A percentile compares a stretch with the other conserved stretches of the same genome.
These are phyloP conservation scores for Netta rufina DNA, from an alignment of 2,797 vertebrate genomes.

Conservation along the genomic window DNA sequence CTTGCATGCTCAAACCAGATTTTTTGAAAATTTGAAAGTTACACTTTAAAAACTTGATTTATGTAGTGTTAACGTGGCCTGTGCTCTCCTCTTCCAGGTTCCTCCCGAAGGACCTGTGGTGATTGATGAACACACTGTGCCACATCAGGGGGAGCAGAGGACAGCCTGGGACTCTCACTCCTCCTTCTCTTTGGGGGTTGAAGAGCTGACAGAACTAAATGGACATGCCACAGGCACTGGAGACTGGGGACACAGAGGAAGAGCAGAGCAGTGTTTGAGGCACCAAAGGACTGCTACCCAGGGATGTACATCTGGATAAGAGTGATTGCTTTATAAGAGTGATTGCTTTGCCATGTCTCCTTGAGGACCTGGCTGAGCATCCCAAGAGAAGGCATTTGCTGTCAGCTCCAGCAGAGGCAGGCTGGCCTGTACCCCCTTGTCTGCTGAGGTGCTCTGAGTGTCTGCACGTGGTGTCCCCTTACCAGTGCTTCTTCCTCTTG, in stretches of 20 bases:
- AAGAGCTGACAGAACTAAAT: not conserved
- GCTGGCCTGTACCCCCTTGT: not conserved
- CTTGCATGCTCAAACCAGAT: not conserved
- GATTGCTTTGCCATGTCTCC: not conserved
- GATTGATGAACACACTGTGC: not conserved
- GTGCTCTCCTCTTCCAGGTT: conserved; percentile 24
- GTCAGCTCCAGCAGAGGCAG: not conserved
- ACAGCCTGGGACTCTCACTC: not conserved
- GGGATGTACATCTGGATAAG: not conserved
- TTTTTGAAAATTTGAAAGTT: not conserved
- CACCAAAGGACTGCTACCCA: not conserved
- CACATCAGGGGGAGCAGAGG: not conserved
- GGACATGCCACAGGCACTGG: not conserved
- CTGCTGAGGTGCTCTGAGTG: not conserved
- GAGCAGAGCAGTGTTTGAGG: not conserved
- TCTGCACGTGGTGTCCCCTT: not conserved
- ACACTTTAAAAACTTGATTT: not conserved
- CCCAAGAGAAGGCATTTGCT: rapidly evolving
- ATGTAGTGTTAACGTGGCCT: not conserved
- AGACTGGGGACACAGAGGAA: not conserved
- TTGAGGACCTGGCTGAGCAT: conserved; percentile 25
- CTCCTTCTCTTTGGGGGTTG: not conserved
- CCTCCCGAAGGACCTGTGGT: not conserved
- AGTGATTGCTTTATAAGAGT: not conserved
- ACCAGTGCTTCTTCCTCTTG: rapidly evolving